These are phyloP conservation scores for Takifugu flavidus DNA, from an alignment of 2,113 vertebrate species.

Conservation along the genomic window DNA sequence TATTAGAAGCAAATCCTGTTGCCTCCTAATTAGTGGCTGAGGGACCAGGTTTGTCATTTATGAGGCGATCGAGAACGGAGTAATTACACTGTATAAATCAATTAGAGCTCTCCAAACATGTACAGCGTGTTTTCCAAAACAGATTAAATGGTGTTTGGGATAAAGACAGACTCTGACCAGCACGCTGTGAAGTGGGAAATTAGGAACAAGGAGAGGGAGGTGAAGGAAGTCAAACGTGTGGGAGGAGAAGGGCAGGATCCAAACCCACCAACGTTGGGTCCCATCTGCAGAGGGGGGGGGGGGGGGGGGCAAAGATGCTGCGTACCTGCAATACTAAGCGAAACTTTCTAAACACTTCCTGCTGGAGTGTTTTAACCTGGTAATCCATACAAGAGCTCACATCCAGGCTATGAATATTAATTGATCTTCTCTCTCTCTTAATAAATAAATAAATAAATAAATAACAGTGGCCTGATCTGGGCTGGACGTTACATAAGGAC, in stretches of 20 bases:
- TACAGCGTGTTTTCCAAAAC: conserved; percentile 61
- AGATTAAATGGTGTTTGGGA: conserved; percentile 63
- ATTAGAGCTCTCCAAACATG: conserved; percentile 61
- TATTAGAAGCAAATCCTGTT: conserved; percentile 68
- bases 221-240: conserved; percentile 19
- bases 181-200: conserved; percentile 54
- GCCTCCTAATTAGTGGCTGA: conserved; percentile 65
- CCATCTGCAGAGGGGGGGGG: conserved; percentile 22
- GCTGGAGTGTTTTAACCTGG: too few species aligned
- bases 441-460: too few species aligned
- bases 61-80: conserved; percentile 53
- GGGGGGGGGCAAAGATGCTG: conserved; percentile 61
- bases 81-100: conserved; percentile 70
- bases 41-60: conserved; percentile 68
- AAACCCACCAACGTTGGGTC: too few species aligned
- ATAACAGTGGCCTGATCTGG: too few species aligned
- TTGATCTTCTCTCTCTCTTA: too few species aligned
- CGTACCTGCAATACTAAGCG: not conserved
- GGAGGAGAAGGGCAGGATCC: conserved; percentile 39
- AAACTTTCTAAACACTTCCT: too few species aligned
- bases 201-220: conserved; percentile 33
- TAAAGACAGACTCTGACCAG: conserved; percentile 57
- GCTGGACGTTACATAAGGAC: too few species aligned
- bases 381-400: too few species aligned
- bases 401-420: too few species aligned